A percentile compares a stretch with the other conserved stretches of the same genome.
phyloP scores from a whole-genome alignment of 1,140 invertebrate species.

The Danaus plexippus region DNA sequence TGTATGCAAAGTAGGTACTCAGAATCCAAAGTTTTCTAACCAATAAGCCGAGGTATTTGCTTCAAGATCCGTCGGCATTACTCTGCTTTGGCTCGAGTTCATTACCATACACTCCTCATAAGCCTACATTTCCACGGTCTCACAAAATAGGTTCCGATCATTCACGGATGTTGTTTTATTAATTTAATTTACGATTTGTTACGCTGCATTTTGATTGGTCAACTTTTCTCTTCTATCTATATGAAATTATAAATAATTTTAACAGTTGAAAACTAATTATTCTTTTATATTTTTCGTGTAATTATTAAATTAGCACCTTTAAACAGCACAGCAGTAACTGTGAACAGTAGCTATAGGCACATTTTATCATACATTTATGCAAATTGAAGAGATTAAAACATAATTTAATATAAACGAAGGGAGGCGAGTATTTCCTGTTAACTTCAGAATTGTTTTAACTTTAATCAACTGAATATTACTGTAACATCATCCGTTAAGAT shows the following conservation, averaged over 20 bases:
- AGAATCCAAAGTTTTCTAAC: constrained; percentile 21
- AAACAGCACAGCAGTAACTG: background rate
- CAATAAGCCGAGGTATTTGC: constrained; percentile 40
- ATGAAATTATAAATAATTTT: too few relatives aligned
- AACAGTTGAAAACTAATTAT: too few relatives aligned
- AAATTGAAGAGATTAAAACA: constrained; percentile 33
- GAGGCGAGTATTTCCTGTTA: constrained; percentile 16
- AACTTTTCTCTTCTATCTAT: too few relatives aligned
- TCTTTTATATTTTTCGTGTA: background rate
- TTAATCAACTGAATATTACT: constrained; percentile 25
- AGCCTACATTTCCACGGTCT: constrained; percentile 33
- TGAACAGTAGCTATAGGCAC: constrained; percentile 2
- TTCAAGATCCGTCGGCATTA: constrained; percentile 39
- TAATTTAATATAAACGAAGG: constrained; percentile 25
- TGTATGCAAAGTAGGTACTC: too few relatives aligned
- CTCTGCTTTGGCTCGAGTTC: constrained; percentile 36
- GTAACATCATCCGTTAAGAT: constrained; percentile 15
- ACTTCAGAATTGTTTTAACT: constrained; percentile 26
- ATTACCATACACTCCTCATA: constrained; percentile 52
- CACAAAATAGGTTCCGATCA: constrained; percentile 9
- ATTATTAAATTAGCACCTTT: constrained; percentile 1
- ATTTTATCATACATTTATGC: constrained; percentile 21
- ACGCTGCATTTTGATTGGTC: background rate
- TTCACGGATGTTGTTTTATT: constrained; percentile 10
- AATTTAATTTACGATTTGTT: constrained; percentile 22